phyloP scores from a whole-genome alignment of 1,140 invertebrate species.

The Heliconius melpomene region DNA sequence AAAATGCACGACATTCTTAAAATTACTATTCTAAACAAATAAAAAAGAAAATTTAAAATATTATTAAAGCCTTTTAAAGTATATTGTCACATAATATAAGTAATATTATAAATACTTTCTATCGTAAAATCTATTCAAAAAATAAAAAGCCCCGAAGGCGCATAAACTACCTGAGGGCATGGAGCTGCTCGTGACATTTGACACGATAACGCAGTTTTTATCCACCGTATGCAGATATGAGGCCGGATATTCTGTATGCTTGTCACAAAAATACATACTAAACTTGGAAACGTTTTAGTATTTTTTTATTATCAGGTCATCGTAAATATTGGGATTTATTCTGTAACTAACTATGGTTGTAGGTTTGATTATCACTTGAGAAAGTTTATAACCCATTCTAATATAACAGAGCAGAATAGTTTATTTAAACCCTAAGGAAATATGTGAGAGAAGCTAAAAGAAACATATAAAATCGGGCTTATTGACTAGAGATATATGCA shows the following conservation, averaged over 20 bases:
- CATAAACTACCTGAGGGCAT: slow-evolving; percentile 21
- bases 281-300: background rate
- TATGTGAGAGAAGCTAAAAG: background rate
- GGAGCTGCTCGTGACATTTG: slow-evolving; percentile 13
- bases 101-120: background rate
- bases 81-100: too few relatives aligned
- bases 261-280: background rate
- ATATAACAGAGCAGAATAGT: too few relatives aligned
- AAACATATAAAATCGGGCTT: background rate
- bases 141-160: background rate
- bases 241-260: slow-evolving; percentile 15
- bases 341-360: too few relatives aligned
- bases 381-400: too few relatives aligned
- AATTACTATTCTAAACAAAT: too few relatives aligned
- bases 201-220: slow-evolving; percentile 21
- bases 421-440: too few relatives aligned
- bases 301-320: background rate
- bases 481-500: background rate
- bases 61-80: background rate
- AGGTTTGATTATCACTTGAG: too few relatives aligned
- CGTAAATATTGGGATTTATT: background rate
- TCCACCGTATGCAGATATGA: slow-evolving; percentile 13
- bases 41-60: background rate
- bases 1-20: too few relatives aligned
- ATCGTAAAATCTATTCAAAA: background rate